These are phyloP conservation scores for Galaxea fascicularis DNA, from an alignment of 92 coral and sea anemone species.

Conservation along the genomic window DNA sequence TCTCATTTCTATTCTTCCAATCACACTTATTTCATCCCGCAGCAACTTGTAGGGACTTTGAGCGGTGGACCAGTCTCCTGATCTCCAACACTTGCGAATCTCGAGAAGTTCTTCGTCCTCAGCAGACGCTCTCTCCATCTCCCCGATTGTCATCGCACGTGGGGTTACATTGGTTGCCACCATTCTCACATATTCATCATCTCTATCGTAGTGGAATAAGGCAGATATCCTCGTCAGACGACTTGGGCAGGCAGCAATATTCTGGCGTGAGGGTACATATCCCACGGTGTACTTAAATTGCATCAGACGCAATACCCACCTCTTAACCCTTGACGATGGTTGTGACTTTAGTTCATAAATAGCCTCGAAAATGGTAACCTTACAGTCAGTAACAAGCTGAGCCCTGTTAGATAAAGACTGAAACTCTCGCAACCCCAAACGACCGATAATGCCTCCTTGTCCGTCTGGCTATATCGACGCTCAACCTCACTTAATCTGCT, in stretches of 20 bases:
- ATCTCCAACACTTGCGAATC: slow-evolving; percentile 29
- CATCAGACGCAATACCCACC: slow-evolving; percentile 42
- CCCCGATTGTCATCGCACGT: slow-evolving; percentile 47
- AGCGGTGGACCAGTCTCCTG: slow-evolving; percentile 34
- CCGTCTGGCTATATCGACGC: slow-evolving; percentile 30
- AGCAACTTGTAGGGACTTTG: slow-evolving; percentile 24
- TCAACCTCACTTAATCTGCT: slow-evolving; percentile 23
- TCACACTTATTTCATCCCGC: slow-evolving; percentile 29
- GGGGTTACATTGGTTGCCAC: slow-evolving; percentile 59
- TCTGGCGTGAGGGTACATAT: not conserved
- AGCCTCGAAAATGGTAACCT: slow-evolving; percentile 43
- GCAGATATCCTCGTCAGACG: slow-evolving; percentile 1
- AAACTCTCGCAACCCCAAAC: no score
- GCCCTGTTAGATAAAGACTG: slow-evolving; percentile 4
- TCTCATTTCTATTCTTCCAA: slow-evolving; percentile 57
- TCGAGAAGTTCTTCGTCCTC: no score
- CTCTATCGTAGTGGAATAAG: slow-evolving; percentile 9
- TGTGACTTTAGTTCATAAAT: slow-evolving; percentile 25
- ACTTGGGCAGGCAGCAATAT: slow-evolving; percentile 19
- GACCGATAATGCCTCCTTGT: slow-evolving; percentile 26
- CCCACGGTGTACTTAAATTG: slow-evolving; percentile 23
- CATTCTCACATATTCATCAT: slow-evolving; percentile 39
- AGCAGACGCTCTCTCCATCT: slow-evolving; percentile 55
- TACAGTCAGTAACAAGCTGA: slow-evolving; percentile 34
- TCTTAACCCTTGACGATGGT: slow-evolving; percentile 48